Evolutionary conservation across 1,140 invertebrate species (phyloP).

Genomic region (Diachasmimorpha longicaudata): DNA sequence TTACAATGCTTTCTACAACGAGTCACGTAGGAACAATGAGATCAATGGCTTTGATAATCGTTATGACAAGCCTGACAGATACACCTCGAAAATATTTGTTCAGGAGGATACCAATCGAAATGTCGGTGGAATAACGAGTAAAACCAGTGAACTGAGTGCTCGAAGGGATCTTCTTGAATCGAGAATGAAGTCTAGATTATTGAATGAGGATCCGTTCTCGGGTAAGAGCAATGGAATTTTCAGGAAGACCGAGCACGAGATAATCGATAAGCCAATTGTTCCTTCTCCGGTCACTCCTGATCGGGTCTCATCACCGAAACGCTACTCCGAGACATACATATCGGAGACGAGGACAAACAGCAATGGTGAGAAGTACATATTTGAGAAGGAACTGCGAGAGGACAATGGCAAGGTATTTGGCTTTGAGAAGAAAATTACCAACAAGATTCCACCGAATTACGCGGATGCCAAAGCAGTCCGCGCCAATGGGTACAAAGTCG

Average conservation of each 20-base stretch:
- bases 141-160: constrained; percentile 70
- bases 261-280: constrained; percentile 59
- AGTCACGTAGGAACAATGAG: constrained; percentile 51
- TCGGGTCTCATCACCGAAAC: constrained; percentile 51
- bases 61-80: constrained; percentile 52
- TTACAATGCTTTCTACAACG: constrained; percentile 45
- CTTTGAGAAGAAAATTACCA: constrained; percentile 57
- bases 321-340: constrained; percentile 59
- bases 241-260: constrained; percentile 56
- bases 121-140: constrained; percentile 44
- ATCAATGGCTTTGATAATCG: constrained; percentile 50
- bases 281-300: constrained; percentile 56
- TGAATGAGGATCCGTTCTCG: constrained; percentile 57
- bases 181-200: constrained; percentile 68
- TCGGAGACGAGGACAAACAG: constrained; percentile 57
- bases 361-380: constrained; percentile 58
- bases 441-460: constrained; percentile 49
- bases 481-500: constrained; percentile 62
- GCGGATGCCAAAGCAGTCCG: constrained; percentile 38
- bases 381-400: constrained; percentile 57
- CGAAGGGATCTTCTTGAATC: constrained; percentile 77
- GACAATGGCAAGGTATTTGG: constrained; percentile 57
- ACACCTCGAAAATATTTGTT: constrained; percentile 59
- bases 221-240: constrained; percentile 46
- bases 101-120: constrained; percentile 19